Conservation (phyloP, 2,113 vertebrate species). For the Trematomus loennbergii region DNA sequence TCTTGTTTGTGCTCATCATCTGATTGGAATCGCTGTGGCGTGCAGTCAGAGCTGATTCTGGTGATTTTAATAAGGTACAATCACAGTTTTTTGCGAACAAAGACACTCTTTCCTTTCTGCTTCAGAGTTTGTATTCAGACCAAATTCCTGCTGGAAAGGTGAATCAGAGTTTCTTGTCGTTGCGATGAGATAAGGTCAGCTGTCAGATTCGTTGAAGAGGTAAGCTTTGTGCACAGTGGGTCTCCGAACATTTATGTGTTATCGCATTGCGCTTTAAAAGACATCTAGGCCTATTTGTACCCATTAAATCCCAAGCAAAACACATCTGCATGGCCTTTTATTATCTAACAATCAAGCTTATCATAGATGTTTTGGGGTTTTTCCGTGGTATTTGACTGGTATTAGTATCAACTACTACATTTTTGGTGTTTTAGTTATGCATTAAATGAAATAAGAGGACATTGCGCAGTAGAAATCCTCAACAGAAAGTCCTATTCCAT, state of each 20-base stretch:
- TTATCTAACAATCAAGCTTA: background rate
- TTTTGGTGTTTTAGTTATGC: too few species aligned
- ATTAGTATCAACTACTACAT: too few species aligned
- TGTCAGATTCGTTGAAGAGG: constrained; percentile 40
- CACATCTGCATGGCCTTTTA: too few species aligned
- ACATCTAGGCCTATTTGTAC: too few species aligned
- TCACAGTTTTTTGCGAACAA: constrained; percentile 13
- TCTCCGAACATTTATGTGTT: background rate
- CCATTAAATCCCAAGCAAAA: background rate
- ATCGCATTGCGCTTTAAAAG: too few species aligned
- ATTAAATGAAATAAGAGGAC: too few species aligned
- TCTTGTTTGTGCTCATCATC: constrained; percentile 16
- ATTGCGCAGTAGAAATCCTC: accelerated
- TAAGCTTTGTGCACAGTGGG: background rate
- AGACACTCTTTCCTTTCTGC: constrained; percentile 12
- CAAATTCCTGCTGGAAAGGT: constrained; percentile 26
- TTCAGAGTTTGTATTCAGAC: constrained; percentile 21
- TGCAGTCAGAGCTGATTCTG: background rate
- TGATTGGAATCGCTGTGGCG: constrained; percentile 18
- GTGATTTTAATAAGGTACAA: constrained; percentile 34
- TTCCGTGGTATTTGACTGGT: too few species aligned
- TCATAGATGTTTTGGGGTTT: too few species aligned
- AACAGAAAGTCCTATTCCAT: too few species aligned
- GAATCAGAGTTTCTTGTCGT: constrained; percentile 30
- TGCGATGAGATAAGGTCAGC: constrained; percentile 41